Evolutionary conservation across 2,113 vertebrate genomes (phyloP).

Genomic region (Hoplias malabaricus): DNA sequence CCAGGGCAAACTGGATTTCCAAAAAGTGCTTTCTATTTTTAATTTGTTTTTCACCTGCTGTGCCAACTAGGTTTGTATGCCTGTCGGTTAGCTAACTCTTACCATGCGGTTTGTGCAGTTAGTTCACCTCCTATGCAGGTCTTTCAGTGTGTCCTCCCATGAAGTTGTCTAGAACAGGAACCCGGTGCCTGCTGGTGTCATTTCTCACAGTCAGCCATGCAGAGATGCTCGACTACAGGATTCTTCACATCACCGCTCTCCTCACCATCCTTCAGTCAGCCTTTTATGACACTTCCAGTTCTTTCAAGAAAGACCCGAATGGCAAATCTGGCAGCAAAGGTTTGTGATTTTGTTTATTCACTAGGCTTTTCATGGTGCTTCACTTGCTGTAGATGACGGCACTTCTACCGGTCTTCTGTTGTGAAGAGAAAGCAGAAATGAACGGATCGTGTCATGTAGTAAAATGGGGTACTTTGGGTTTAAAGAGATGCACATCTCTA

Average conservation of each 20-base stretch:
- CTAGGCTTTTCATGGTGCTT: not conserved
- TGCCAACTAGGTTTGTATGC: no score
- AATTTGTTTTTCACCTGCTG: no score
- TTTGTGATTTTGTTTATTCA: slow-evolving; percentile 38
- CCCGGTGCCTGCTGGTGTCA: slow-evolving; percentile 15
- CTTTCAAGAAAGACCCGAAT: not conserved
- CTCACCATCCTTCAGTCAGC: not conserved
- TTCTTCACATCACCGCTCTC: slow-evolving; percentile 15
- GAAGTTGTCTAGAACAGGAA: slow-evolving; percentile 31
- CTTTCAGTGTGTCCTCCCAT: slow-evolving; percentile 11
- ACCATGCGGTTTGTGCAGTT: not conserved
- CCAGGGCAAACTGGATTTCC: no score
- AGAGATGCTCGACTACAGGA: slow-evolving; percentile 38
- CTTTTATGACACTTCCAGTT: not conserved
- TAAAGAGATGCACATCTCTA: not conserved
- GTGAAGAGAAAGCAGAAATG: not conserved
- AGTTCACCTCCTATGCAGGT: not conserved
- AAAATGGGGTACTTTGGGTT: not conserved
- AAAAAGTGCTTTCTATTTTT: no score
- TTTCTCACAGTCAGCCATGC: slow-evolving; percentile 3
- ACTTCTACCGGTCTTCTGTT: not conserved
- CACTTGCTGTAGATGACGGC: not conserved
- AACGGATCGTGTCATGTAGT: not conserved
- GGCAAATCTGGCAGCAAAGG: not conserved
- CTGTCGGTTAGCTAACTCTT: not conserved